phyloP scores from a whole-genome alignment of 2,797 vertebrate genomes.

The Fringilla coelebs region DNA sequence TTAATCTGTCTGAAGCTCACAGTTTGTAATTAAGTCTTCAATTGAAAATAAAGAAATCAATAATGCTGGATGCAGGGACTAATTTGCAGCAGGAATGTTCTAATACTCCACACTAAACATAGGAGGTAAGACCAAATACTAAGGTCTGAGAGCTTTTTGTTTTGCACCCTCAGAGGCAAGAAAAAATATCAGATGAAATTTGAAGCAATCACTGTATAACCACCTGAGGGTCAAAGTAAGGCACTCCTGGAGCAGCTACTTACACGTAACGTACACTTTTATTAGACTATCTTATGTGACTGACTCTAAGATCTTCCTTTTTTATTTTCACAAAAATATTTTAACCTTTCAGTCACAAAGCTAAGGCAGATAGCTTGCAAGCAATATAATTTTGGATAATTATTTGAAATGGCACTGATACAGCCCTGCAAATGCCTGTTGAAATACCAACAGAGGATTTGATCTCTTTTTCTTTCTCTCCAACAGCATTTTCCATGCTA shows the following conservation, averaged over 20 bases:
- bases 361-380: neutral
- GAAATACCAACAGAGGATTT: neutral
- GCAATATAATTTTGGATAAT: neutral
- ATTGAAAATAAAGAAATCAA: neutral
- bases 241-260: neutral
- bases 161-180: neutral
- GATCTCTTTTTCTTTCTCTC: neutral
- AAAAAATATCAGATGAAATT: neutral
- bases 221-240: neutral
- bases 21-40: neutral
- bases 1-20: neutral
- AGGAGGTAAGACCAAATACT: neutral
- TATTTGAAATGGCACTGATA: neutral
- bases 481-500: neutral
- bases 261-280: neutral
- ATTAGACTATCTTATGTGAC: neutral
- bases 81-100: neutral
- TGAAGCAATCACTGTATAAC: neutral
- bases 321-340: neutral
- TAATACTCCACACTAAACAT: neutral
- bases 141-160: neutral
- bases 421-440: neutral
- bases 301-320: neutral
- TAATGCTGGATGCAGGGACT: neutral
- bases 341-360: neutral